Base-by-base conservation (phyloP, 1,140 invertebrate genomes). In the Bombus pyrosoma region DNA sequence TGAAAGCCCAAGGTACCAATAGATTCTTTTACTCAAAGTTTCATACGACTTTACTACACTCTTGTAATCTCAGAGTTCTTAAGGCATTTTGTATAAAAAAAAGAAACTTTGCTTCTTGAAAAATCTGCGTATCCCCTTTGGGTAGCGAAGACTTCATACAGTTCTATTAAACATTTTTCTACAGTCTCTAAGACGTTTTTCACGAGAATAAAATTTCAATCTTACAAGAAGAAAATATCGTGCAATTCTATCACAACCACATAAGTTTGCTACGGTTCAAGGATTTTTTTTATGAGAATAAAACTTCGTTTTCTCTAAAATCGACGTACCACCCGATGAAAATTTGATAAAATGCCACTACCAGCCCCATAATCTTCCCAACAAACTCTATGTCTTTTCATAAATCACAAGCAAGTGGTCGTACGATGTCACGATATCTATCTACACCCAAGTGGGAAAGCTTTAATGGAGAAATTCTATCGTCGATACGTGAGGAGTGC, bases 391-490 rank as follows among this genome's bases (percentile, higher is more conserved):
- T 28, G 47, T 75, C 25, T 57, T 57, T 37, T 2, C 22, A 32
- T 25, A 28, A 75, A 75, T 75, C 43, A 57, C 22, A 15, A 13
- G 25, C 22, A n/a, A 47, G 47, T 37, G 72, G 37, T 6, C 72
- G 8, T n/a, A 5, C 43, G 32, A 53, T 28, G 37, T 9, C 9
- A 25, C 22, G 13, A 72, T 57, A 57, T 57, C 22, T 75, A 41
- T 57, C 22, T 10, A 12, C 18, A 8, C 12, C 47, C 73, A 28
- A 53, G 8, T 8, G 53, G 34, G 25, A 32, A 47, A 47, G n/a
- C 32, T 66, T 43, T 79, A 41, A 43, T 66, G 59, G 62, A 79
- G 39, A 43, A 47, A 79, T 68, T 37, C n/a, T n/a, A 59, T 77
- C 25, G 37, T 41, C 57, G 15, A 78, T 34, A 66, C 57, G 9